Evolutionary conservation across 2,797 vertebrate species (phyloP).

Genomic region (Anabas testudineus): DNA sequence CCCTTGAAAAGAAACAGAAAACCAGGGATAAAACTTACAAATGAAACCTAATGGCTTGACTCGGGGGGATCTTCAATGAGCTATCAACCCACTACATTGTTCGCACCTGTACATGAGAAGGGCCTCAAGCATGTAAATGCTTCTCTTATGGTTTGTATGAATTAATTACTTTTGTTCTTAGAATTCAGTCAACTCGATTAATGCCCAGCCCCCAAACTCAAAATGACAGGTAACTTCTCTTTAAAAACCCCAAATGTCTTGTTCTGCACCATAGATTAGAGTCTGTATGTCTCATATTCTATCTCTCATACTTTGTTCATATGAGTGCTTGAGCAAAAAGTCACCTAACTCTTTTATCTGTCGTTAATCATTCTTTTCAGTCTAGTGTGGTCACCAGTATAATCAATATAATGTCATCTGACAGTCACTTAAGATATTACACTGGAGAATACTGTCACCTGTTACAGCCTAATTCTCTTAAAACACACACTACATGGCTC

Average conservation of each 20-base stretch:
- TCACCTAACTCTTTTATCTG: background rate
- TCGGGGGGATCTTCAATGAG: slow-evolving; percentile 35
- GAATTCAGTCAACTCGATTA: slow-evolving; percentile 3
- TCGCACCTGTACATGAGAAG: slow-evolving; percentile 32
- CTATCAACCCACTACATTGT: slow-evolving; percentile 45
- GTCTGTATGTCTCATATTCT: background rate
- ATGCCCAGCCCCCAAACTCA: background rate
- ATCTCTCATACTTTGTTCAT: background rate
- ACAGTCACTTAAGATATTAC: too few relatives aligned
- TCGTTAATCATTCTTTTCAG: background rate
- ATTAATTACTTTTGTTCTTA: background rate
- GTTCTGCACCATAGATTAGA: background rate
- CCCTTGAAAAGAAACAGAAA: slow-evolving; percentile 35
- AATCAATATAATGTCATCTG: too few relatives aligned
- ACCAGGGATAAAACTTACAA: slow-evolving; percentile 24
- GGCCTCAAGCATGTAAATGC: slow-evolving; percentile 18
- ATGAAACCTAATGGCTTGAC: slow-evolving; percentile 35
- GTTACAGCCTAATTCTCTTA: too few relatives aligned
- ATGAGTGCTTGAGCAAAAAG: background rate
- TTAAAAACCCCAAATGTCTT: background rate
- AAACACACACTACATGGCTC: too few relatives aligned
- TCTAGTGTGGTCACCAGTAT: background rate
- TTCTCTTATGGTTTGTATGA: background rate
- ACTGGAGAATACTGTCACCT: too few relatives aligned
- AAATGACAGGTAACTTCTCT: too few relatives aligned